phyloP scores from a whole-genome alignment of 2,113 vertebrate species.

The Erythrolamprus reginae region DNA sequence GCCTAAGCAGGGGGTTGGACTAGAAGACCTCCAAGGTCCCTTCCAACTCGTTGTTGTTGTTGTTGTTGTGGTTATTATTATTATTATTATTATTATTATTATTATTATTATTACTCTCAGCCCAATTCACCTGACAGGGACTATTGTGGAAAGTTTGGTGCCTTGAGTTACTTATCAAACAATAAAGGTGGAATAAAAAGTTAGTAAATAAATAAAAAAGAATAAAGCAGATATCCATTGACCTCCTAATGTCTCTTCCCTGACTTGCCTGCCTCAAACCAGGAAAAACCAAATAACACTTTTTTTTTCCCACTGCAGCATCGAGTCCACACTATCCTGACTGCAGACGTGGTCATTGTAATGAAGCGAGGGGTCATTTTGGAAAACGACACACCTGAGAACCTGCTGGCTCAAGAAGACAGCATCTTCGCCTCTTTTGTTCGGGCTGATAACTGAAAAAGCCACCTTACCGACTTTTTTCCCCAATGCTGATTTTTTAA shows the following conservation, averaged over 20 bases:
- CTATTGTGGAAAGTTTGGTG: neutral
- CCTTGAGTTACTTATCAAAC: no score
- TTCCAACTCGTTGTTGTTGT: no score
- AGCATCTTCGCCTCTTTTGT: conserved; percentile 94
- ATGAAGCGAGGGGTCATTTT: conserved; percentile 96
- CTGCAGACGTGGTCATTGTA: conserved; percentile 93
- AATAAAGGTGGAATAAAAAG: neutral
- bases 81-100: no score
- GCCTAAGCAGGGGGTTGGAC: no score
- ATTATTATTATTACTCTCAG: no score
- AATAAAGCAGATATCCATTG: neutral
- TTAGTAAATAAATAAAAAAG: neutral
- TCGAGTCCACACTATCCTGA: conserved; percentile 96
- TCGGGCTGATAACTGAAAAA: conserved; percentile 88
- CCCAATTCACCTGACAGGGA: neutral
- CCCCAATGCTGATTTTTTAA: conserved; percentile 42
- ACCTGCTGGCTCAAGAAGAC: conserved; percentile 86
- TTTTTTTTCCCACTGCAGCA: conserved; percentile 71
- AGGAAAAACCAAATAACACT: neutral
- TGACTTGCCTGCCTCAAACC: neutral
- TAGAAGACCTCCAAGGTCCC: no score
- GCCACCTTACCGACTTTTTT: conserved; percentile 21
- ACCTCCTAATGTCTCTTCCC: neutral
- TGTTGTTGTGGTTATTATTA: no score
- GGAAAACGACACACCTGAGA: conserved; percentile 90